Evolutionary conservation across 2,888 invertebrate species (phyloP), one percentile per base, ranked within the genome.

Genomic region (Melanotus villosus): DNA sequence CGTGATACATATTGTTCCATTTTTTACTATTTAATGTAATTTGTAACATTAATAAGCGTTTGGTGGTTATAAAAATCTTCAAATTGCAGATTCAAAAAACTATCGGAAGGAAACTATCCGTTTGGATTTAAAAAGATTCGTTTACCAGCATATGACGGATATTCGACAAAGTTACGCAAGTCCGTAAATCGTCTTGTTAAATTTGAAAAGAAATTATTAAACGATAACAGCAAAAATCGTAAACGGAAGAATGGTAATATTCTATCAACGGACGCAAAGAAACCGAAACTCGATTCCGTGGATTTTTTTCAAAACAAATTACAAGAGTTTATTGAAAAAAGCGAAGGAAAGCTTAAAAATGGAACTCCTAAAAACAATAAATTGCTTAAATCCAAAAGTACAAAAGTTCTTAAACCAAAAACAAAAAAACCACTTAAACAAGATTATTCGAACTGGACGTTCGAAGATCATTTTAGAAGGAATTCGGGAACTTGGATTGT

Each of bases 71-170:
- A n/a, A 21, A 12, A 26, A 21, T 50, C 68, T 64, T 65, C 38
- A 10, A 9, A 66, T 78, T 75, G 7, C 73, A 92, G 92, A 47
- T 92, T 91, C 80, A 86, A 86, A 71, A 84, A 87, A 76, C 82
- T 92, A 10, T 84, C 89, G 0, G 80, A 84, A 5, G 91, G 91
- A 5, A 83, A 86, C 63, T 94, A 92, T 83, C 94, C 94, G 0
- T 82, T 93, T 9, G 90, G 89, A 0, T 84, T 91, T 0, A 88
- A 89, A 72, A 84, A 85, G 67, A 82, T 90, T 64, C 83, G 84
- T 1, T 78, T 85, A 18, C 83, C 84, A 2, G 68, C 77, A 50
- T 69, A 76, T n/a, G 76, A 80, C 18, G 75, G 77, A 14, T 70
- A 77, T 26, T 78, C 80, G 30, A 80, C 76, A 5, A 80, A 78